Evolutionary conservation across 2,113 vertebrate species (phyloP).

Genomic region (Cyprinodon brontotheroides): DNA sequence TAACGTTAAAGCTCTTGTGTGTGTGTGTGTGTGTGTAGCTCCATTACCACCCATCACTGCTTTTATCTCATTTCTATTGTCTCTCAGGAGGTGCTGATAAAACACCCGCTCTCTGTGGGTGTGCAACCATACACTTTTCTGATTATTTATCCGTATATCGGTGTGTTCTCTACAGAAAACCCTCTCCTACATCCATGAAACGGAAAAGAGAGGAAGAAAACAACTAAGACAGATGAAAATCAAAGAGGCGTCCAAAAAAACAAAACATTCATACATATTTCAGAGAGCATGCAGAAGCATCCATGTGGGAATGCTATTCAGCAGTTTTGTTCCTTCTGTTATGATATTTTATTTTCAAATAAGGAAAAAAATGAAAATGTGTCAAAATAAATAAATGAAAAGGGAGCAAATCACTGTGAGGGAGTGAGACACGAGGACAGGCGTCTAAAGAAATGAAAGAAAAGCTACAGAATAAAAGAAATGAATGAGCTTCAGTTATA

Average conservation of each 20-base stretch:
- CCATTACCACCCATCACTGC: background rate
- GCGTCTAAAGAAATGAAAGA: background rate
- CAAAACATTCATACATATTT: background rate
- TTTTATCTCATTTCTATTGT: background rate
- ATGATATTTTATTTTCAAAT: background rate
- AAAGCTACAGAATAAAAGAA: background rate
- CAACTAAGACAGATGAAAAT: too few relatives aligned
- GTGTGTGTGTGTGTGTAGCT: background rate
- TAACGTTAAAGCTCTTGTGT: background rate
- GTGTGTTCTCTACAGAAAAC: background rate
- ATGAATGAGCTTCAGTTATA: background rate
- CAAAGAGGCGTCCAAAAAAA: background rate
- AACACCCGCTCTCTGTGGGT: background rate
- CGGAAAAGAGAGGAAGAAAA: too few relatives aligned
- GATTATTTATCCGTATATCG: background rate
- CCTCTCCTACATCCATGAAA: background rate
- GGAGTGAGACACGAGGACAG: background rate
- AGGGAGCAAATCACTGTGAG: background rate
- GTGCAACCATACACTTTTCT: background rate
- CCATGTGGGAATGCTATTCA: background rate
- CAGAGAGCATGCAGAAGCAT: background rate
- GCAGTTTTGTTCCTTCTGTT: background rate
- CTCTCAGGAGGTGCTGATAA: background rate
- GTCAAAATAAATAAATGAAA: background rate
- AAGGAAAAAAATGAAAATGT: background rate